Evolutionary conservation across 2,113 vertebrate genomes (phyloP).

Genomic region (Gallinago media): DNA sequence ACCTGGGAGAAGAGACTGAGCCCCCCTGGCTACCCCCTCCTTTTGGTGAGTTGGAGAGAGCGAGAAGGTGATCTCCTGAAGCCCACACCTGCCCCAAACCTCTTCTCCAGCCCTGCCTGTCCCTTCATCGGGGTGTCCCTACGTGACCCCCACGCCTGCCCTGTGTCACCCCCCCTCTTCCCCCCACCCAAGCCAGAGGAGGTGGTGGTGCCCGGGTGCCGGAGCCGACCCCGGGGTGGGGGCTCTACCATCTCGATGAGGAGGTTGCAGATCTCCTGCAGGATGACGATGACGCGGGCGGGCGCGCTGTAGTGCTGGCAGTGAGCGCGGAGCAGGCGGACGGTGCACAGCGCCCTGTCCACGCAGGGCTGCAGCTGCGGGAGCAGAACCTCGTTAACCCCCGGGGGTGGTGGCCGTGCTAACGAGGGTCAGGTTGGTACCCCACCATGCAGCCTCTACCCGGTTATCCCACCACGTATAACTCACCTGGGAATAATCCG

Average conservation of each 20-base stretch:
- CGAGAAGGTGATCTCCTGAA: not conserved
- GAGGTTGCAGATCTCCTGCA: conserved; percentile 85
- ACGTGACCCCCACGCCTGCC: accelerated
- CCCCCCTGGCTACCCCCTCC: too few relatives aligned
- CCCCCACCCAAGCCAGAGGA: too few relatives aligned
- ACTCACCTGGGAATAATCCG: conserved; percentile 69
- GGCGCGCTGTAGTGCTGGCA: conserved; percentile 76
- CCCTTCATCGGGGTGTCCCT: not conserved
- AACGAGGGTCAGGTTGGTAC: accelerated
- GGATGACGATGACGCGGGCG: conserved; percentile 66
- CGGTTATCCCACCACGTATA: accelerated
- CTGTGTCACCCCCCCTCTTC: accelerated
- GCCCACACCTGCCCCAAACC: not conserved
- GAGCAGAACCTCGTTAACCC: accelerated
- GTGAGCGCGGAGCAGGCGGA: conserved; percentile 72
- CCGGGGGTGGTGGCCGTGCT: accelerated
- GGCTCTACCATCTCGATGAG: conserved; percentile 79
- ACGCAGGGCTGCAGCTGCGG: conserved; percentile 70
- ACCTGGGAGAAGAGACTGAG: too few relatives aligned
- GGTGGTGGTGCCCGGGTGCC: accelerated
- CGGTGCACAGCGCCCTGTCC: conserved; percentile 64
- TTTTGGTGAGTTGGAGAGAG: too few relatives aligned
- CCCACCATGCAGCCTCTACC: not conserved
- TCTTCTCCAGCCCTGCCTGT: accelerated
- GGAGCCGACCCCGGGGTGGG: not conserved